Evolutionary conservation across 2,888 invertebrate genomes (phyloP), one percentile per base, ranked within the genome.

Genomic region (Cyaniris semiargus): DNA sequence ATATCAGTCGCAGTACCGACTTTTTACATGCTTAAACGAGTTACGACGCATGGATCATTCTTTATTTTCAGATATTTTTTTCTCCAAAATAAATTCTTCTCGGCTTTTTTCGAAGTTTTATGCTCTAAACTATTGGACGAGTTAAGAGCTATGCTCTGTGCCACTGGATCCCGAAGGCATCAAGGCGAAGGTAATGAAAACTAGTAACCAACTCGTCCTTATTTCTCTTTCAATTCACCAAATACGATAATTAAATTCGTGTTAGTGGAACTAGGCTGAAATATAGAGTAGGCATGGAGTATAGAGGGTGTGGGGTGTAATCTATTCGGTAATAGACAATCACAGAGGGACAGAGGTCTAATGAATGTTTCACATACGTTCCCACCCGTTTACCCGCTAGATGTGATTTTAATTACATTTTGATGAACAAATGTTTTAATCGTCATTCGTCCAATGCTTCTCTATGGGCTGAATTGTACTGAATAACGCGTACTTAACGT

Each of bases 291-390:
- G 48, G 27, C 53, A 74, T 74, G n/a, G 53, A 23, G 23, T 48
- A 72, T n/a, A 72, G 21, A 53, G 72, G 48, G 53, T 53, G 18
- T 44, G 53, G 53, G 53, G 74, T 53, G 74, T 74, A 74, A 74
- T 74, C 74, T 74, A 48, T 74, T 74, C 74, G 74, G 74, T 72
- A 72, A 72, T 72, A 72, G 72, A 72, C 74, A 74, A 74, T 74
- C 74, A 74, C 74, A 53, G 23, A 74, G 48, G 48, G 74, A 21
- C 72, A 44, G 71, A 72, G 53, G 48, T 21, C 74, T 74, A 74
- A 74, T 74, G 74, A 27, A 74, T 27, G 74, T 74, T 74, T 74
- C 74, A 53, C 48, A 74, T 18, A 74, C 74, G 18, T 18, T 31
- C 18, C 23, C 21, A 34, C n/a, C 34, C 6, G 44, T 8, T 74